Evolutionary conservation across 2,888 invertebrate species (phyloP).

Genomic region (Polyommatus icarus): DNA sequence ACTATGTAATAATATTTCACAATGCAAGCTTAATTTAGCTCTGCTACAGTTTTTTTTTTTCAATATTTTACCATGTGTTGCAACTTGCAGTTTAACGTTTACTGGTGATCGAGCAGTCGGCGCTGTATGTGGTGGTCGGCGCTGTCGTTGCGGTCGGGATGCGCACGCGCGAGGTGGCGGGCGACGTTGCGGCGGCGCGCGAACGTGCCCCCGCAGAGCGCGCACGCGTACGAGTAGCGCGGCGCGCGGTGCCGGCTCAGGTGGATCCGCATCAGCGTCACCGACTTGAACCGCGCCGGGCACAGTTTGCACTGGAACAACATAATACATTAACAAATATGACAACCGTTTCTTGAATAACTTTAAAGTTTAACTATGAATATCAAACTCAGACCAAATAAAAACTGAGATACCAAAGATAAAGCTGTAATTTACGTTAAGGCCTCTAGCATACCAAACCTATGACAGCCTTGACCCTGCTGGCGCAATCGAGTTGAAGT

Average conservation of each 20-base stretch:
- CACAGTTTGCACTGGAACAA: conserved; percentile 61
- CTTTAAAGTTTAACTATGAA: too few relatives aligned
- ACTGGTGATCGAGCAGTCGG: not conserved
- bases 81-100: too few relatives aligned
- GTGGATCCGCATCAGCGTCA: conserved; percentile 67
- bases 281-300: conserved; percentile 62
- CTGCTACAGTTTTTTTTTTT: not conserved
- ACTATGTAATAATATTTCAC: not conserved
- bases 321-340: not conserved
- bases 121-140: conserved; percentile 54
- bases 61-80: not conserved
- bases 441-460: too few relatives aligned
- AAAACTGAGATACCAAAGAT: too few relatives aligned
- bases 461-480: too few relatives aligned
- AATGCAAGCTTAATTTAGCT: not conserved
- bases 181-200: conserved; percentile 64
- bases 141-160: conserved; percentile 51
- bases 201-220: conserved; percentile 55
- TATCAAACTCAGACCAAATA: too few relatives aligned
- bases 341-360: too few relatives aligned
- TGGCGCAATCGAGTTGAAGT: too few relatives aligned
- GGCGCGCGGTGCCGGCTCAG: conserved; percentile 58
- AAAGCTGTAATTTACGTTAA: too few relatives aligned
- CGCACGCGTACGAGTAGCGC: conserved; percentile 56
- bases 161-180: conserved; percentile 60